Evolutionary conservation across 1,140 invertebrate genomes (phyloP).

Genomic region (Rhyacophila brunnea): DNA sequence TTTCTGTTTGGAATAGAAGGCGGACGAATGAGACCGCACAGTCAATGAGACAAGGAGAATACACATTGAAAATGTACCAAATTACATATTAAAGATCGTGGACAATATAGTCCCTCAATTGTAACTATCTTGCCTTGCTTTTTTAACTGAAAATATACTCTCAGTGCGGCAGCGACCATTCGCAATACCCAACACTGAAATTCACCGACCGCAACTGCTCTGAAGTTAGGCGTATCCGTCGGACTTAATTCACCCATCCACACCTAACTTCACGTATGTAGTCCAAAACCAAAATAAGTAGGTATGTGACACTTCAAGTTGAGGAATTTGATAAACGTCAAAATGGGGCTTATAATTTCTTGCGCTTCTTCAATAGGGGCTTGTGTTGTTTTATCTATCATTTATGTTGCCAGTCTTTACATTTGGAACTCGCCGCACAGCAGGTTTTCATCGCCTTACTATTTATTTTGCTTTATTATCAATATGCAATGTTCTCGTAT

Average conservation of each 20-base stretch:
- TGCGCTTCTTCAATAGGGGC: constrained; percentile 50
- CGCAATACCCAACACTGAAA: constrained; percentile 13
- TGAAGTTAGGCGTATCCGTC: constrained; percentile 20
- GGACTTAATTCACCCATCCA: neutral
- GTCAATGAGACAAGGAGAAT: constrained; percentile 43
- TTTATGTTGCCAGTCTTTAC: constrained; percentile 81
- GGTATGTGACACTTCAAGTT: constrained; percentile 20
- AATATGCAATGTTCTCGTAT: too few species aligned
- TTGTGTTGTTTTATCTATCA: constrained; percentile 69
- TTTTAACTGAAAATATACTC: constrained; percentile 12
- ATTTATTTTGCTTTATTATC: too few species aligned
- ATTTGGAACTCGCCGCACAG: constrained; percentile 73
- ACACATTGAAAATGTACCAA: constrained; percentile 28
- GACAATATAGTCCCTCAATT: constrained; percentile 13
- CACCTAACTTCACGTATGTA: too few species aligned
- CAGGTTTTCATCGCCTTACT: constrained; percentile 56
- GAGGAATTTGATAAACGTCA: constrained; percentile 18
- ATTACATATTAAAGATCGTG: constrained; percentile 5
- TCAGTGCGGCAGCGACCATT: constrained; percentile 21
- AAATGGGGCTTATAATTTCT: constrained; percentile 22
- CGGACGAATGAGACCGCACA: constrained; percentile 45
- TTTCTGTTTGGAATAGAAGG: constrained; percentile 60
- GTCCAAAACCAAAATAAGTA: constrained; percentile 12
- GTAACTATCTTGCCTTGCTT: neutral
- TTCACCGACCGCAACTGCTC: constrained; percentile 27